These are phyloP conservation scores for Rhodophaea formosa DNA, from an alignment of 2,888 invertebrate species.

Conservation along the genomic window DNA sequence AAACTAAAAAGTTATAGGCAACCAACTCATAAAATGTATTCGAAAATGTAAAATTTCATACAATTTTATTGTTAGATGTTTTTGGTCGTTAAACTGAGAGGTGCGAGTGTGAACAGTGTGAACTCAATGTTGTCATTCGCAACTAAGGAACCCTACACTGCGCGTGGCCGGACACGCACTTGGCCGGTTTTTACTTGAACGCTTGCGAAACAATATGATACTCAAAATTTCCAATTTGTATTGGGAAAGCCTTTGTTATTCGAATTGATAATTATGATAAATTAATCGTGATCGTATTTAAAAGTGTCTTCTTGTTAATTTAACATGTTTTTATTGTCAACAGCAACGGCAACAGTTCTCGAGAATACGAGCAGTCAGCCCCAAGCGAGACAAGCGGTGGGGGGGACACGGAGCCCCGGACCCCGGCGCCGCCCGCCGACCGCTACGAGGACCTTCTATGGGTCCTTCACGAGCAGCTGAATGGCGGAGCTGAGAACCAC, in stretches of 20 bases:
- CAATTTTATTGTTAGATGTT: too few relatives aligned
- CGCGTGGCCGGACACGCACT: too few relatives aligned
- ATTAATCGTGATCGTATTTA: too few relatives aligned
- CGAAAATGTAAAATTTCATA: too few relatives aligned
- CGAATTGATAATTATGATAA: not conserved
- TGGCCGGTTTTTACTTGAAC: not conserved
- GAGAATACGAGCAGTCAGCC: slow-evolving; percentile 71
- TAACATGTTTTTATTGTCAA: slow-evolving; percentile 11
- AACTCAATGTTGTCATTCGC: too few relatives aligned
- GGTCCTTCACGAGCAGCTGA: slow-evolving; percentile 74
- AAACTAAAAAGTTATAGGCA: too few relatives aligned
- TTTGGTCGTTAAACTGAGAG: too few relatives aligned
- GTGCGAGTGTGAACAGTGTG: too few relatives aligned
- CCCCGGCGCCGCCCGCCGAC: slow-evolving; percentile 77
- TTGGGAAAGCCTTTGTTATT: not conserved
- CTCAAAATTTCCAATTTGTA: not conserved
- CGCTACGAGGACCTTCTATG: slow-evolving; percentile 83
- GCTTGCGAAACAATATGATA: not conserved
- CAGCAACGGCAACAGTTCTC: slow-evolving; percentile 69
- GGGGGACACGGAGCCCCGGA: slow-evolving; percentile 50
- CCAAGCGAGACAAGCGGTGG: slow-evolving; percentile 68
- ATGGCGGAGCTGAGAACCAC: slow-evolving; percentile 77
- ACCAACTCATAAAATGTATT: too few relatives aligned
- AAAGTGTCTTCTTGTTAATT: too few relatives aligned
- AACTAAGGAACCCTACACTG: too few relatives aligned